Percentiles rank a stretch among this genome's conserved stretches.
Conservation (phyloP, 2,888 invertebrate genomes). For the Glaucopsyche alexis region DNA sequence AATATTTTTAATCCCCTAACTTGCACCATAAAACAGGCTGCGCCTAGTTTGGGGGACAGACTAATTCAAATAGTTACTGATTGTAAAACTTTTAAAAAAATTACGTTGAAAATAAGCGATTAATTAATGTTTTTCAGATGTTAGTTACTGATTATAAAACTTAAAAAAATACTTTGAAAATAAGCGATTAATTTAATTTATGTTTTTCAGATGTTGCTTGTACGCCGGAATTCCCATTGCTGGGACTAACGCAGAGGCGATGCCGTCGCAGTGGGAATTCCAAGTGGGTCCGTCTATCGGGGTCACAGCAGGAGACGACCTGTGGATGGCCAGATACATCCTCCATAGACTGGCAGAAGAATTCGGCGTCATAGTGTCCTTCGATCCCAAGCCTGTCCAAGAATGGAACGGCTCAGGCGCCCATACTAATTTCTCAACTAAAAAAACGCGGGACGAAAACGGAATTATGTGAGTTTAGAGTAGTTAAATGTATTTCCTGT, state of each 20-base stretch:
- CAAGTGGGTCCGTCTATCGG: constrained; percentile 95
- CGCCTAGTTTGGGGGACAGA: no score
- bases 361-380: constrained; percentile 85
- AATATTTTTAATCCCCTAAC: no score
- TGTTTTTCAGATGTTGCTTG: constrained; percentile 82
- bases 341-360: constrained; percentile 92
- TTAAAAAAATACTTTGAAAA: no score
- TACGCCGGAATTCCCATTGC: constrained; percentile 95
- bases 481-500: no score
- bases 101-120: no score
- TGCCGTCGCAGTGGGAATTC: constrained; percentile 95
- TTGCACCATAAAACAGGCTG: no score
- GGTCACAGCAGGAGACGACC: constrained; percentile 88
- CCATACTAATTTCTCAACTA: constrained; percentile 96
- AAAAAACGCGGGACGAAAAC: constrained; percentile 92
- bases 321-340: constrained; percentile 92
- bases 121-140: no score
- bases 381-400: constrained; percentile 88
- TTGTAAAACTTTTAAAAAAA: no score
- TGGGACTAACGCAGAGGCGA: constrained; percentile 98
- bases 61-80: no score
- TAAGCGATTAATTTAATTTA: no score
- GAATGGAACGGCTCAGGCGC: constrained; percentile 94
- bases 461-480: constrained; percentile 86
- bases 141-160: no score